Evolutionary conservation across 2,888 invertebrate species (phyloP).

Genomic region (Caenorhabditis parvicauda): DNA sequence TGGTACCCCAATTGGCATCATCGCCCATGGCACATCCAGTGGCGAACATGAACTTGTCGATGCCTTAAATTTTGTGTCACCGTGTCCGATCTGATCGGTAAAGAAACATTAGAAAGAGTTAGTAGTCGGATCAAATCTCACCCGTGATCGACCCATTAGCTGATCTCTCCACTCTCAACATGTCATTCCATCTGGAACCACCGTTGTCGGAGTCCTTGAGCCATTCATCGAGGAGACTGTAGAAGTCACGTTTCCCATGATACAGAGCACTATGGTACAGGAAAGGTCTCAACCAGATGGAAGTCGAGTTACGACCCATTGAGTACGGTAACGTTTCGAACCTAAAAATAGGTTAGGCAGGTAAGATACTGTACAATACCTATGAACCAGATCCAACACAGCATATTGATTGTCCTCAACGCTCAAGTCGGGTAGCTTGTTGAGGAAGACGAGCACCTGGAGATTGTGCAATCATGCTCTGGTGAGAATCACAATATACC

Average conservation of each 20-base stretch:
- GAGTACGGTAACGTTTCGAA: conserved; percentile 49
- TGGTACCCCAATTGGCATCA: conserved; percentile 36
- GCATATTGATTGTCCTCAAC: conserved; percentile 26
- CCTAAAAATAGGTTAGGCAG: conserved; percentile 9
- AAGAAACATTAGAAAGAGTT: too few species aligned
- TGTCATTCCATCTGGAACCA: conserved; percentile 48
- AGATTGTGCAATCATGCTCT: too few species aligned
- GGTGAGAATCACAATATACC: too few species aligned
- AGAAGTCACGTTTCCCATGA: conserved; percentile 34
- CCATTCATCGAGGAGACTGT: conserved; percentile 39
- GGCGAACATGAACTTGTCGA: conserved; percentile 48
- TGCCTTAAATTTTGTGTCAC: too few species aligned
- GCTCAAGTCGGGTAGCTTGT: conserved; percentile 41
- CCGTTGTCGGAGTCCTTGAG: conserved; percentile 44
- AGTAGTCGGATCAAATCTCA: too few species aligned
- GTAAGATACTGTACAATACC: too few species aligned
- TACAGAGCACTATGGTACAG: conserved; percentile 37
- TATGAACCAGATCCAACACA: conserved; percentile 36
- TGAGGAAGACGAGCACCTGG: conserved; percentile 45
- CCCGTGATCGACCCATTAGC: conserved; percentile 23
- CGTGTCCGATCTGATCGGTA: too few species aligned
- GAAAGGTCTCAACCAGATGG: conserved; percentile 49
- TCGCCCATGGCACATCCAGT: conserved; percentile 51
- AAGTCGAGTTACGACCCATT: conserved; percentile 53
- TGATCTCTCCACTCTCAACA: conserved; percentile 33